phyloP scores from a whole-genome alignment of 2,797 vertebrate genomes.

The Nyctibius grandis region DNA sequence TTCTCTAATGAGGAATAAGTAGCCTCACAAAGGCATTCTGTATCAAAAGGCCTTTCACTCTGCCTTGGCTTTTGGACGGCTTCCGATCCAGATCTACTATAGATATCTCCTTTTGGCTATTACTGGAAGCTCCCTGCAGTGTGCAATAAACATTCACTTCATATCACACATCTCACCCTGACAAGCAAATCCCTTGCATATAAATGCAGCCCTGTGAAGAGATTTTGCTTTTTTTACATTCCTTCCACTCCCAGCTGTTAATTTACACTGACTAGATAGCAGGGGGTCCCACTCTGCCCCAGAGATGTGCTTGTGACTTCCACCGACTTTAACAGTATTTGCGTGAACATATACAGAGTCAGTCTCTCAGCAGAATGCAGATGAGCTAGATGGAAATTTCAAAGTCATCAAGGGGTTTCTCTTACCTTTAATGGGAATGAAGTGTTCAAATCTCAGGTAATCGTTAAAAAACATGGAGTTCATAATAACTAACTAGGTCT shows the following conservation, averaged over 20 bases:
- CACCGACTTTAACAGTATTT: constrained; percentile 30
- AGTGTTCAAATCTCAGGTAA: background rate
- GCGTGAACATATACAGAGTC: background rate
- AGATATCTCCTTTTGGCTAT: constrained; percentile 53
- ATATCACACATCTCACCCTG: constrained; percentile 54
- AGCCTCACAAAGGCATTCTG: constrained; percentile 13
- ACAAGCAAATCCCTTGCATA: constrained; percentile 63
- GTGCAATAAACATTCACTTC: constrained; percentile 65
- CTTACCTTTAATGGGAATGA: background rate
- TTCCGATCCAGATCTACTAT: constrained; percentile 40
- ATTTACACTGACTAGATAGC: constrained; percentile 60
- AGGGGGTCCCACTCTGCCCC: constrained; percentile 48
- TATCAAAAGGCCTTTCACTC: constrained; percentile 35
- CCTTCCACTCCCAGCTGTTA: constrained; percentile 61
- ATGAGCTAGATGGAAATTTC: background rate
- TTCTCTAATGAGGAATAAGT: background rate
- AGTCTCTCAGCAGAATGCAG: constrained; percentile 7
- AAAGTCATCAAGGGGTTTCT: background rate
- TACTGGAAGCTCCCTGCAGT: constrained; percentile 42
- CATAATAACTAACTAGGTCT: background rate
- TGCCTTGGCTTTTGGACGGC: background rate
- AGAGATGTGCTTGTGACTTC: constrained; percentile 28
- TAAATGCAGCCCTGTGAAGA: constrained; percentile 58
- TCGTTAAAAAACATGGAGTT: background rate
- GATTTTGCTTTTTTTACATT: constrained; percentile 58